phyloP scores from a whole-genome alignment of 2,888 invertebrate genomes.

The Aphodius sticticus region DNA sequence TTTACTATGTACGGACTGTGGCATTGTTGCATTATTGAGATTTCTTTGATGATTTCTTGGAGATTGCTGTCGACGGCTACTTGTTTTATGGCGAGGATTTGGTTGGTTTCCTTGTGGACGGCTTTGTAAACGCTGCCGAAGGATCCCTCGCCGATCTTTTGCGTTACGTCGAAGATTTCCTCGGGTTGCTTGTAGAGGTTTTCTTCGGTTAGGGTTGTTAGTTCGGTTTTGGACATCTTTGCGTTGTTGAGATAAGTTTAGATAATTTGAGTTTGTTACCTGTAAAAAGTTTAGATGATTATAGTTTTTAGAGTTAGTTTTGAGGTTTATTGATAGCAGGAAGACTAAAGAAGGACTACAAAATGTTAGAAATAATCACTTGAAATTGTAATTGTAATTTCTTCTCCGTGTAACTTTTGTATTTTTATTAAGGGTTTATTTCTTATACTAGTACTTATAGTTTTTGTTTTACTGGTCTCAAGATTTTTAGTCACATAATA shows the following conservation, averaged over 20 bases:
- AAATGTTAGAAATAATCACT: too few species aligned
- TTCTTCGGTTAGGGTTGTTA: conserved; percentile 92
- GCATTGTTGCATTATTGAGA: conserved; percentile 99
- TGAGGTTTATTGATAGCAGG: not conserved
- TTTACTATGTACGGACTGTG: conserved; percentile 97
- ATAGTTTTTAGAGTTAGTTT: not conserved
- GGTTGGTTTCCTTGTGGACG: conserved; percentile 93
- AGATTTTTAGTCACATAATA: too few species aligned
- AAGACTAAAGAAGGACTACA: too few species aligned
- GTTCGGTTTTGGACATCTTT: conserved; percentile 66
- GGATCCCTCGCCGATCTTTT: conserved; percentile 94
- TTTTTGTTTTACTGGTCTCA: too few species aligned
- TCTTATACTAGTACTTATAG: too few species aligned
- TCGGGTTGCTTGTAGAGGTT: conserved; percentile 93
- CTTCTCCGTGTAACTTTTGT: too few species aligned
- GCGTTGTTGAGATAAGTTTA: not conserved
- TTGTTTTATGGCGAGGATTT: conserved; percentile 92
- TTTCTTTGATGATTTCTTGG: conserved; percentile 97
- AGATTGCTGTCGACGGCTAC: conserved; percentile 96
- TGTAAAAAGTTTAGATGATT: conserved; percentile 14
- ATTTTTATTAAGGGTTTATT: too few species aligned
- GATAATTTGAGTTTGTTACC: not conserved
- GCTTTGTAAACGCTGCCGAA: conserved; percentile 98
- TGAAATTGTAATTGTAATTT: too few species aligned
- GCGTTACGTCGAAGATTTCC: conserved; percentile 96